These are phyloP conservation scores for Lysiphlebus fabarum DNA, from an alignment of 1,140 invertebrate genomes.

Conservation along the genomic window DNA sequence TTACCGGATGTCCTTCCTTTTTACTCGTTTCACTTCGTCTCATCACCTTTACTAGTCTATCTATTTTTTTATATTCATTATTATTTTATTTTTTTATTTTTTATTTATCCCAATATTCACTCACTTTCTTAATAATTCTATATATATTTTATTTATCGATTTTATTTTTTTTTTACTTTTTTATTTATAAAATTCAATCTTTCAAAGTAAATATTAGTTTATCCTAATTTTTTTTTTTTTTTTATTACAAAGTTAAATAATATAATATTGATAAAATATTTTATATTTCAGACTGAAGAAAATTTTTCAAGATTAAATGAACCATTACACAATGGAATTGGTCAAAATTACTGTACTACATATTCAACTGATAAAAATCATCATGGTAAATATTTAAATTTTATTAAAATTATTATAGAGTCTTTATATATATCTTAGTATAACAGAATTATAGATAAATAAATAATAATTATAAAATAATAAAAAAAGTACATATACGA, in stretches of 20 bases:
- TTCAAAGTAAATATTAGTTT: no score
- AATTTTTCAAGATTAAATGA: conserved; percentile 36
- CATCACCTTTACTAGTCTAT: conserved; percentile 21
- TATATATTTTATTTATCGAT: neutral
- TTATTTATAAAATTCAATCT: no score
- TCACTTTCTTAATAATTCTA: neutral
- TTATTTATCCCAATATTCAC: no score
- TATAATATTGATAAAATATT: neutral
- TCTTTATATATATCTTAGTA: no score
- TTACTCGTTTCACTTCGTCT: conserved; percentile 27
- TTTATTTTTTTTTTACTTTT: no score
- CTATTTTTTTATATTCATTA: conserved; percentile 18
- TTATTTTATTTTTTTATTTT: conserved; percentile 2
- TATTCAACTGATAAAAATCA: conserved; percentile 26
- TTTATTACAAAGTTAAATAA: neutral
- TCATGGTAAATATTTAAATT: conserved; percentile 23
- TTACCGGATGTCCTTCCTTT: conserved; percentile 45
- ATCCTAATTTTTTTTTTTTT: neutral
- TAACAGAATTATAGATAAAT: no score
- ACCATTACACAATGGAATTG: conserved; percentile 15
- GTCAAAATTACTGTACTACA: conserved; percentile 23
- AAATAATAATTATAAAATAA: no score
- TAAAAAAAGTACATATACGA: no score
- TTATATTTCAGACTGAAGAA: conserved; percentile 36
- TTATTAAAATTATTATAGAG: no score